Percentiles rank a stretch among this genome's conserved stretches.
phyloP scores from a whole-genome alignment of 2,888 invertebrate genomes.

The Smittia sp. region DNA sequence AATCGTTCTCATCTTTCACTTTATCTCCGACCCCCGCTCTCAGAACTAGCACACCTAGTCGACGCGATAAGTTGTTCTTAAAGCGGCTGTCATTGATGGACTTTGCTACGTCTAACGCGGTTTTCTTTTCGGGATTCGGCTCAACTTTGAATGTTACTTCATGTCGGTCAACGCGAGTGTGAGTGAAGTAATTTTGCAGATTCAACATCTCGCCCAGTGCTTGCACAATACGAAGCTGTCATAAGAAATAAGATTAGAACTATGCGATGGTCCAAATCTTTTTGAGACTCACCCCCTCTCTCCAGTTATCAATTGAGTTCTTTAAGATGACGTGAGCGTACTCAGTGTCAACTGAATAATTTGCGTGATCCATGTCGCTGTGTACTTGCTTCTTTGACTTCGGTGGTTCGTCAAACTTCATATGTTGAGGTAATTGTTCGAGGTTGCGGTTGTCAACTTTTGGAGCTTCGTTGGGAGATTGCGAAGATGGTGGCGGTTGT shows the following conservation, averaged over 20 bases:
- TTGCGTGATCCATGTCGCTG: constrained; percentile 57
- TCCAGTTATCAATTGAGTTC: constrained; percentile 66
- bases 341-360: constrained; percentile 69
- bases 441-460: constrained; percentile 34
- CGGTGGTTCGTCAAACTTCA: constrained; percentile 45
- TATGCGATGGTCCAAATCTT: not conserved
- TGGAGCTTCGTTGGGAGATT: constrained; percentile 43
- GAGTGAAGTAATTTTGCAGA: constrained; percentile 47
- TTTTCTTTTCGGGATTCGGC: constrained; percentile 53
- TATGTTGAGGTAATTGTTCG: constrained; percentile 48
- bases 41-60: constrained; percentile 67
- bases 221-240: constrained; percentile 60
- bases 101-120: constrained; percentile 52
- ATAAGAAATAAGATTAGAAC: not conserved
- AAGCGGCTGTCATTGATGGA: constrained; percentile 56
- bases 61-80: constrained; percentile 63
- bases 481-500: constrained; percentile 48
- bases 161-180: constrained; percentile 63
- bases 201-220: constrained; percentile 69
- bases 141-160: constrained; percentile 61
- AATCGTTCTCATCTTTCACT: constrained; percentile 55
- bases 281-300: constrained; percentile 59
- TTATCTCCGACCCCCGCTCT: constrained; percentile 77
- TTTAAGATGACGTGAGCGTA: constrained; percentile 76
- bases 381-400: constrained; percentile 49